phyloP scores from a whole-genome alignment of 2,797 vertebrate genomes.

The Chloroceryle inda region DNA sequence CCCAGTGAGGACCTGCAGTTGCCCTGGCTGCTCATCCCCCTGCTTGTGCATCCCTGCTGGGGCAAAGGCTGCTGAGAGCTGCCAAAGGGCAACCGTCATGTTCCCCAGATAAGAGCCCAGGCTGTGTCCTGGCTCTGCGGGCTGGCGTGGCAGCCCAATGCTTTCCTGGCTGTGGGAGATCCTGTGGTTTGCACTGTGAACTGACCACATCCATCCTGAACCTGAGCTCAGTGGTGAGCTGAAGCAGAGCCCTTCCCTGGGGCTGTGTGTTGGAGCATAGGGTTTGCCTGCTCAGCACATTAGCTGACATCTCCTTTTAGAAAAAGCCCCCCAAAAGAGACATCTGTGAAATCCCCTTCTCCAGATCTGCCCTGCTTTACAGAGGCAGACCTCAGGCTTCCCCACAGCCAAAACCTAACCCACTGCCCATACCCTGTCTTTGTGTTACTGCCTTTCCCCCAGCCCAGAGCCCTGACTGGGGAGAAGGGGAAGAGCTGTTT shows the following conservation, averaged over 20 bases:
- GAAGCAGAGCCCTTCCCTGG: accelerated
- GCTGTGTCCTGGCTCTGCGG: neutral
- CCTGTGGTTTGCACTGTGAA: neutral
- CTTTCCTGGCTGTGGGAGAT: neutral
- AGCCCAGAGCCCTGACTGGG: neutral
- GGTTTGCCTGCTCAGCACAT: neutral
- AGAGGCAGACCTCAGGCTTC: neutral
- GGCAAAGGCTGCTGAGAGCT: neutral
- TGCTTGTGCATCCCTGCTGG: neutral
- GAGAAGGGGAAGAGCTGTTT: constrained; percentile 25
- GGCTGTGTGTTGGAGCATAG: accelerated
- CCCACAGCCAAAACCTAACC: neutral
- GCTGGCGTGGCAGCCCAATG: neutral
- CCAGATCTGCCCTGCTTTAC: neutral
- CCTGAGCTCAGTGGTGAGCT: neutral
- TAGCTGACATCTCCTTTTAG: neutral
- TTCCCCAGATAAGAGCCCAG: neutral
- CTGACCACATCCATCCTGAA: neutral
- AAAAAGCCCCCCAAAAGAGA: neutral
- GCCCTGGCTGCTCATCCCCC: neutral
- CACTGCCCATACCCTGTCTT: neutral
- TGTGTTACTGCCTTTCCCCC: neutral
- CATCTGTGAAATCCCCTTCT: constrained; percentile 1
- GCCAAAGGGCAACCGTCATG: neutral
- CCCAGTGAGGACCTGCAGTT: neutral